phyloP scores from a whole-genome alignment of 2,797 vertebrate genomes.

The Artibeus lituratus region DNA sequence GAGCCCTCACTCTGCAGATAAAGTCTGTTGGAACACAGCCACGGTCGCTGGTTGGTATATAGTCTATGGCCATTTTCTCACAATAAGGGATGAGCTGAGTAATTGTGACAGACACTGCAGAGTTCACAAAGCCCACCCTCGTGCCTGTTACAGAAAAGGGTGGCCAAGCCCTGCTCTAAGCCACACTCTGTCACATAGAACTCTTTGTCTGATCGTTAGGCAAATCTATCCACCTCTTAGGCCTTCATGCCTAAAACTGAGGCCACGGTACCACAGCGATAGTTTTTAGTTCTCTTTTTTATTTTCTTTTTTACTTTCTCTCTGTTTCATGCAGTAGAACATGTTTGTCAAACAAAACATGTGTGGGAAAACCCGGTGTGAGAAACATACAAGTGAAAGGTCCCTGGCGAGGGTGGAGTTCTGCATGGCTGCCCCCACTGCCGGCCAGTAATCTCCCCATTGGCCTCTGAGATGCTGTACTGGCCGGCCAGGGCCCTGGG shows the following conservation, averaged over 20 bases:
- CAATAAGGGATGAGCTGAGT: neutral
- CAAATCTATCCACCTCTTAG: neutral
- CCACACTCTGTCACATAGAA: neutral
- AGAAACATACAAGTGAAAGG: neutral
- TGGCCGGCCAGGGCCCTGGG: neutral
- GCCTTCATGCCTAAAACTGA: neutral
- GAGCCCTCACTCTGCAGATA: neutral
- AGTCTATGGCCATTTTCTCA: neutral
- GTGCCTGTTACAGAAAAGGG: neutral
- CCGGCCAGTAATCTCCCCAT: neutral
- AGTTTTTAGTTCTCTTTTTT: neutral
- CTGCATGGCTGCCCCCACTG: neutral
- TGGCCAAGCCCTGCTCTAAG: neutral
- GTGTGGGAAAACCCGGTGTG: neutral
- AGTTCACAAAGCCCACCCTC: neutral
- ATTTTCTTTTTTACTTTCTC: neutral
- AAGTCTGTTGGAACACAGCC: neutral
- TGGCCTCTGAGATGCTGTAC: neutral
- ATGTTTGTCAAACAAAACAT: neutral
- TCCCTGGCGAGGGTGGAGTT: neutral
- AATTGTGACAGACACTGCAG: neutral
- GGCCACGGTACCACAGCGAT: neutral
- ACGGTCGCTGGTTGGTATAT: neutral
- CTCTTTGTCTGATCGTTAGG: neutral
- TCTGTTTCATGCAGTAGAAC: neutral